Base-by-base conservation (phyloP, 2,797 vertebrate species). In the Myoxocephalus aenaeus region DNA sequence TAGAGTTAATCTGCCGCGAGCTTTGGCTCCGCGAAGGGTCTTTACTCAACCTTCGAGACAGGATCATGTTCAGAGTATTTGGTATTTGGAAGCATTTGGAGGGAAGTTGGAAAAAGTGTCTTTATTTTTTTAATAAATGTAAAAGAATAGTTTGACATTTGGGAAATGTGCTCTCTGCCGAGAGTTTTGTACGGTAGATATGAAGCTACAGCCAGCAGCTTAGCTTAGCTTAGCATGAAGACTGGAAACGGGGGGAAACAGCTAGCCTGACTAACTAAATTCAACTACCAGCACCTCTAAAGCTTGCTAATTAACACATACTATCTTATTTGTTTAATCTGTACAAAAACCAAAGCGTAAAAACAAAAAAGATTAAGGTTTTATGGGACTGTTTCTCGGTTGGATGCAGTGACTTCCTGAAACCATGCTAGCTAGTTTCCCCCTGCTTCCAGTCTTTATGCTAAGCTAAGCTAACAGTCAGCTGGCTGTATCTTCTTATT, bases 1-100 rank as follows among this genome's bases (percentile, higher is more conserved):
- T 77, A 80, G 59, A 82, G 71, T 68, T 72, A 74, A 79, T 87
- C 82, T 75, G 59, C 46, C 9, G 20, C 46, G 17, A 32, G 48
- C 53, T 87, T 59, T 78, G 64, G 73, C 44, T 44, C 51, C 27
- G 65, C 20, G 46, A 10, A 42, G 17, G 27, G 15, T 65, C n/a
- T 73, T 77, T n/a, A 66, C 56, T 63, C 18, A 48, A n/a, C 36
- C 2, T 81, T 67, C 46, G 51, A 53, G 36, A 73, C 13, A 1
- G 56, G 69, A 65, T 80, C 66, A n/a, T 66, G 64, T 67, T 77
- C 54, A 32, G 36, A 12, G 32, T 61, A 48, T 66, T 56, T 71
- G 48, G 46, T 34, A 34, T 34, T 34, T 34, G 22, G 15, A 40
- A 40, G 40, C 7, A 8, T 7, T 34, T 34, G 22, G 15, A 40